Base-by-base conservation (phyloP, 1,140 invertebrate species). In the Leptinotarsa undecemlineata region DNA sequence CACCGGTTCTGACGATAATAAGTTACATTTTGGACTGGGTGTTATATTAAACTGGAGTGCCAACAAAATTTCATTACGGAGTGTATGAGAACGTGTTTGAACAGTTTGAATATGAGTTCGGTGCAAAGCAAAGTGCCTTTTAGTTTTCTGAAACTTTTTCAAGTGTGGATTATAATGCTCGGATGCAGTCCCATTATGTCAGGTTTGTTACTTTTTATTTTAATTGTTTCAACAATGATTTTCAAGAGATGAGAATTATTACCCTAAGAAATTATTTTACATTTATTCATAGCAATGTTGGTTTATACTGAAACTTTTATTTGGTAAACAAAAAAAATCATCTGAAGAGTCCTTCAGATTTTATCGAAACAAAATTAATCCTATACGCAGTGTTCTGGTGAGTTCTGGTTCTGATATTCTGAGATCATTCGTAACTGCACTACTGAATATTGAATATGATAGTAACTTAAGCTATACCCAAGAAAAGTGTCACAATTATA, bases 51-150 rank as follows among this genome's bases (percentile, higher is more conserved):
- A 42, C 69, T 57, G 26, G 48, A 48, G 33, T 47, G 51, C 69
- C 21, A 71, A 71, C 48, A 26, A 62, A 60, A 57, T 57, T 57
- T n/a, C 51, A 57, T 57, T 57, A 57, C 51, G 51, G 51, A 57
- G 51, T 57, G 51, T 3, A n/a, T 14, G 51, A 17, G n/a, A n/a
- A 4, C 15, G 15, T 57, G 51, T 64, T 33, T 64, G 71, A 64
- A 72, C 71, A 72, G 71, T 72, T 60, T 72, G 48, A 72, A 63
- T 72, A 72, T 72, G 71, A 72, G 61, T 72, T 23, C 5, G 19
- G 51, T 57, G 15, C 51, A 57, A 15, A n/a, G 26, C 8, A 51
- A 72, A 72, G 60, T 72, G 61, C 51, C 71, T 66, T 72, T 72
- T 15, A 63, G 71, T 72, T 17, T 72, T 62, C 17, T 64, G 26